These are phyloP conservation scores for Bombylius discolor DNA, from an alignment of 2,888 invertebrate genomes.

Conservation along the genomic window DNA sequence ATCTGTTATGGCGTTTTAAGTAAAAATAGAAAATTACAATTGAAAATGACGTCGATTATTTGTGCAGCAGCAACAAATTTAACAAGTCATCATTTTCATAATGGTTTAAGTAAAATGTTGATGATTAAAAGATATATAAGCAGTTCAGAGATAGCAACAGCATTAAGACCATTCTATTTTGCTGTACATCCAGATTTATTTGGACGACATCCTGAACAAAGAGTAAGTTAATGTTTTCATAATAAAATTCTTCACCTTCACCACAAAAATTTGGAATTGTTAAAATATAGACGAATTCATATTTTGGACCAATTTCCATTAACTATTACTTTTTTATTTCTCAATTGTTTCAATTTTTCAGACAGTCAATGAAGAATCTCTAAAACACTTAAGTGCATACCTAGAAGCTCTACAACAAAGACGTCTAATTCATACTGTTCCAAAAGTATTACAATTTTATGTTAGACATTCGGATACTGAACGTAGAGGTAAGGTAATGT, in stretches of 20 bases:
- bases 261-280: no score
- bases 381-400: slow-evolving; percentile 76
- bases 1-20: no score
- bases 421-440: slow-evolving; percentile 44
- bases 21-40: no score
- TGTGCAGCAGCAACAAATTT: background rate
- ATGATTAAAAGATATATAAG: slow-evolving; percentile 37
- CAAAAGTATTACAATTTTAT: slow-evolving; percentile 63
- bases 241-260: background rate
- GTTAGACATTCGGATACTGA: slow-evolving; percentile 40
- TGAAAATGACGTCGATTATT: background rate
- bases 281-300: no score
- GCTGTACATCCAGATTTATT: slow-evolving; percentile 92
- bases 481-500: background rate
- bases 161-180: slow-evolving; percentile 86
- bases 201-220: slow-evolving; percentile 78
- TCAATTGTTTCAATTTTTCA: slow-evolving; percentile 26
- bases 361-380: slow-evolving; percentile 78
- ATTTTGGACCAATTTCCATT: no score
- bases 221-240: slow-evolving; percentile 42
- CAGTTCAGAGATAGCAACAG: slow-evolving; percentile 76
- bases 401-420: slow-evolving; percentile 57
- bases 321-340: background rate
- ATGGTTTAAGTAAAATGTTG: background rate
- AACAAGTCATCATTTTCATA: no score